phyloP scores from a whole-genome alignment of 2,888 invertebrate genomes.

The Zhuqinia jingwanae region DNA sequence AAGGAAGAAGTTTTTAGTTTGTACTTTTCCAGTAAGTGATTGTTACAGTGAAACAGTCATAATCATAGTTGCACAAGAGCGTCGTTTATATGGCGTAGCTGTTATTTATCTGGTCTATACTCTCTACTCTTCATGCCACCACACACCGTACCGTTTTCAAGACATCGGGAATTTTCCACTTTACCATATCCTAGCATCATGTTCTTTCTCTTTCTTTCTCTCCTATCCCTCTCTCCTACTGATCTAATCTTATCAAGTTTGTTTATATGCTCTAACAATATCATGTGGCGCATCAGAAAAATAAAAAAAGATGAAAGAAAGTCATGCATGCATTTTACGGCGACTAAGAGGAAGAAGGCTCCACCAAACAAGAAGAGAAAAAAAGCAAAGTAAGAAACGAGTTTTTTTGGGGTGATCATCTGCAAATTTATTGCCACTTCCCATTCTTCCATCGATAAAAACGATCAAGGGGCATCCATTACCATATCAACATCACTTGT shows the following conservation, averaged over 20 bases:
- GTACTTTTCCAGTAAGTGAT: neutral
- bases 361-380: conserved; percentile 13
- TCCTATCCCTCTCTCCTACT: no score
- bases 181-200: neutral
- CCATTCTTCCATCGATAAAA: conserved; percentile 79
- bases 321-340: neutral
- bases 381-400: conserved; percentile 17
- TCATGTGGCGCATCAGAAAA: neutral
- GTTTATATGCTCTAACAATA: neutral
- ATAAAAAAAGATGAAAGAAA: neutral
- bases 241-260: conserved; percentile 42
- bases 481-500: conserved; percentile 73
- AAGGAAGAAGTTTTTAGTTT: neutral
- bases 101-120: neutral
- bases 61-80: neutral
- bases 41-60: neutral
- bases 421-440: conserved; percentile 79
- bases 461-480: conserved; percentile 78
- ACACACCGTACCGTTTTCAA: no score
- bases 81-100: neutral
- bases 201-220: no score
- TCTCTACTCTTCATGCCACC: neutral
- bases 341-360: neutral
- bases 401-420: conserved; percentile 75
- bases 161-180: no score